Base-by-base conservation (phyloP, 2,888 invertebrate species). In the Ophraella communa region DNA sequence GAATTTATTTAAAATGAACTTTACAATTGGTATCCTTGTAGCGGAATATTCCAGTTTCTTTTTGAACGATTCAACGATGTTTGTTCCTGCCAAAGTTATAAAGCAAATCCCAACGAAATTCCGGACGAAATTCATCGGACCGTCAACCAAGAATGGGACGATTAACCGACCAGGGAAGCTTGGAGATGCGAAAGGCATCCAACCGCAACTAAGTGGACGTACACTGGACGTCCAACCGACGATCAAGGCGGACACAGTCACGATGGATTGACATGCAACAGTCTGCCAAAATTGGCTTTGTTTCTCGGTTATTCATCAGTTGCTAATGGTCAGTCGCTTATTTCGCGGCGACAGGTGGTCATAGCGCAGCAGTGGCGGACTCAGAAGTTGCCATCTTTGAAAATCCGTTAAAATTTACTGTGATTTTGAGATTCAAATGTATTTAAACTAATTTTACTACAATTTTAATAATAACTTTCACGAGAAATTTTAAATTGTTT, bases 221-320 rank as follows among this genome's bases (percentile, higher is more conserved):
- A 11, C 45, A 47, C 11, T 47, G 20, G 39, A 65, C 60, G 60
- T 59, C 23, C 65, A 62, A 65, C 65, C 62, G 66, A 69, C 65
- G 61, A 57, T 62, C 67, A 66, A 54, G 57, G 60, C 45, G 66
- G 63, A 55, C 55, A 42, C n/a, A 4, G 45, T 45, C 45, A 45
- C 56, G 57, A 67, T 64, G 64, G 70, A 70, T 70, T 74, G 77
- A 74, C 76, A 75, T 73, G 77, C 77, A 77, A 76, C 77, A 77
- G 78, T 75, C 76, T 76, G 76, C 73, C 76, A 78, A 77, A 79
- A 80, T 80, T 79, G 79, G 78, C 79, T 79, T 77, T 78, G 79
- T 79, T 79, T 78, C 77, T 78, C 76, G 76, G 77, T 76, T 79
- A 79, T 80, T 80, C 78, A 79, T 80, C 80, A 80, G 78, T 73